Evolutionary conservation across 1,140 invertebrate genomes (phyloP), one percentile per base, ranked within the genome.

Genomic region (Ceratina australensis): DNA sequence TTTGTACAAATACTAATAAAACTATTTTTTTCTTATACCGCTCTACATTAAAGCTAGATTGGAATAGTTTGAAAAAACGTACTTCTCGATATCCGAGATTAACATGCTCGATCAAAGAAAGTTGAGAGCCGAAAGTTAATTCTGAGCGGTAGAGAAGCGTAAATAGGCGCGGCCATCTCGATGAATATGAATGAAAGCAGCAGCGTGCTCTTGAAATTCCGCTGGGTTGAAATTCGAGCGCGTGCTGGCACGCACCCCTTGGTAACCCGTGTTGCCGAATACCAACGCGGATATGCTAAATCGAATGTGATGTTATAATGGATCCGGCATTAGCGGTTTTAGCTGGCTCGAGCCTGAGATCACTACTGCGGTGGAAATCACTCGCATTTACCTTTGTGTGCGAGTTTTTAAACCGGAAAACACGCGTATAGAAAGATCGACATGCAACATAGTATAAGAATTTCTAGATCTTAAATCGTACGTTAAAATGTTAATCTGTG

Each of bases 261-360:
- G 59, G 69, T 57, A 81, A 68, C 65, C 76, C 59, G 20, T 22
- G 73, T 78, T 77, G 79, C 71, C 65, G 78, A 87, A 81, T 74
- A 79, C 79, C 79, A 77, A 42, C 71, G 56, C 49, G 50, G 79
- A 52, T 82, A 85, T 85, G 87, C 81, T 84, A 90, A 89, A 90
- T 89, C 87, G 89, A 87, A 90, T 89, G 88, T 88, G 89, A 89
- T 86, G 78, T 90, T 89, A 88, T 89, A 89, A 90, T 89, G 89
- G 89, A 89, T 87, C 78, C 80, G 82, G 86, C 85, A 88, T 88
- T 90, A 88, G 87, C 85, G 87, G 87, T 86, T 87, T 87, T 88
- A 87, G 10, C 74, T 63, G 59, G 72, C 24, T 81, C 66, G 57
- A 79, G 10, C 33, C 72, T 79, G 78, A 65, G 83, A 79, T 79